A percentile compares a stretch with the other conserved stretches of the same genome.
phyloP scores from a whole-genome alignment of 2,797 vertebrate genomes.

The Smutsia gigantea region DNA sequence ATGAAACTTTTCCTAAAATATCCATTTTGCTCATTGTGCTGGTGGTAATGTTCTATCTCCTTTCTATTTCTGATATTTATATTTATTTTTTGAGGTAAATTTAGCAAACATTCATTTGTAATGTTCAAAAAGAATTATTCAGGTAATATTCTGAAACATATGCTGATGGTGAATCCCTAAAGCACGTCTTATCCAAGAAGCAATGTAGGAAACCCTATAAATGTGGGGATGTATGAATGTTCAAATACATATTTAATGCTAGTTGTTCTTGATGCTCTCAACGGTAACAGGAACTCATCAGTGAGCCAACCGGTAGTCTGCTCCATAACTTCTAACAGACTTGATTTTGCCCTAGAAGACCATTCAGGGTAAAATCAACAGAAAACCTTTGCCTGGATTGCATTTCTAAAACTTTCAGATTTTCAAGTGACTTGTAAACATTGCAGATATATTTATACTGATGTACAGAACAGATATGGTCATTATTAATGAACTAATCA shows the following conservation, averaged over 20 bases:
- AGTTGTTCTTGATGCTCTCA: background rate
- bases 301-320: background rate
- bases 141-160: background rate
- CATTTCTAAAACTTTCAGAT: background rate
- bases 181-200: background rate
- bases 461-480: background rate
- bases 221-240: background rate
- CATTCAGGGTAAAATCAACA: background rate
- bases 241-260: background rate
- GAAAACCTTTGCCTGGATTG: background rate
- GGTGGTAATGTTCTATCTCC: background rate
- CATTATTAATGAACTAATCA: background rate
- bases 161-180: background rate
- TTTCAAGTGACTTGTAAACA: background rate
- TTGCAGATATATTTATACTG: background rate
- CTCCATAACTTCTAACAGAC: background rate
- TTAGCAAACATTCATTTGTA: background rate
- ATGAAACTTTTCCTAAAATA: background rate
- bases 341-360: background rate
- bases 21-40: background rate
- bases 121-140: background rate
- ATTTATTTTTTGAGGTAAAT: background rate
- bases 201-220: background rate
- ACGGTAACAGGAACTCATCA: background rate
- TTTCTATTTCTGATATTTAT: background rate